A percentile compares a stretch with the other conserved stretches of the same genome.
These are phyloP conservation scores for Nymphalis urticae DNA, from an alignment of 2,888 invertebrate species.

Conservation along the genomic window DNA sequence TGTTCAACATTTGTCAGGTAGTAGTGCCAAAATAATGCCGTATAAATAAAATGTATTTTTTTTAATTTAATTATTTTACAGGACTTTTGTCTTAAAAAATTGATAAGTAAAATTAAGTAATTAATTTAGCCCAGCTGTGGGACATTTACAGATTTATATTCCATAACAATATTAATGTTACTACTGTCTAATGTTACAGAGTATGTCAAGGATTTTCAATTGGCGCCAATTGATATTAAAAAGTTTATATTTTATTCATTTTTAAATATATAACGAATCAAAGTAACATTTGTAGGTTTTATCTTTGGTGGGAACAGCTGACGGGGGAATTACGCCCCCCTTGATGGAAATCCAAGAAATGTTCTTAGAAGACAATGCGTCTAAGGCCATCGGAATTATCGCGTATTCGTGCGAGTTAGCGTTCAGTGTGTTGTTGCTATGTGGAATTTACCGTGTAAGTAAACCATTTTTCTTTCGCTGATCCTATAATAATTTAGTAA, in stretches of 20 bases:
- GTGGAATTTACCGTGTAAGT: constrained; percentile 62
- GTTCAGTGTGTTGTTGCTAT: constrained; percentile 55
- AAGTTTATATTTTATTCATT: background rate
- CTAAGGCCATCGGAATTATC: constrained; percentile 53
- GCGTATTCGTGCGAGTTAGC: constrained; percentile 56
- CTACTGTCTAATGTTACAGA: no score
- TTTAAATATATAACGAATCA: background rate
- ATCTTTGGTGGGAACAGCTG: constrained; percentile 56
- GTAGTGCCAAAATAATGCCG: background rate
- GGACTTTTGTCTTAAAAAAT: no score
- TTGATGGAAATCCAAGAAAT: constrained; percentile 54
- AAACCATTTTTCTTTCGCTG: background rate
- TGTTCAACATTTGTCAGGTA: background rate
- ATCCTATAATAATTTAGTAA: background rate
- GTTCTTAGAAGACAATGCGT: constrained; percentile 52
- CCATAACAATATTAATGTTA: no score
- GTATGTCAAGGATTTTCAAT: background rate
- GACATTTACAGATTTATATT: no score
- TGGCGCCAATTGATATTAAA: background rate
- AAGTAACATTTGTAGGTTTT: constrained; percentile 47
- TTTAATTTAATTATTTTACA: background rate
- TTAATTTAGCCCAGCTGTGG: no score
- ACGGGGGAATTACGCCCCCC: constrained; percentile 56
- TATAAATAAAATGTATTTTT: background rate
- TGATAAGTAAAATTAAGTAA: no score